Conservation (phyloP, 64 coral and sea anemone genomes). For the Stichodactyla helianthus region DNA sequence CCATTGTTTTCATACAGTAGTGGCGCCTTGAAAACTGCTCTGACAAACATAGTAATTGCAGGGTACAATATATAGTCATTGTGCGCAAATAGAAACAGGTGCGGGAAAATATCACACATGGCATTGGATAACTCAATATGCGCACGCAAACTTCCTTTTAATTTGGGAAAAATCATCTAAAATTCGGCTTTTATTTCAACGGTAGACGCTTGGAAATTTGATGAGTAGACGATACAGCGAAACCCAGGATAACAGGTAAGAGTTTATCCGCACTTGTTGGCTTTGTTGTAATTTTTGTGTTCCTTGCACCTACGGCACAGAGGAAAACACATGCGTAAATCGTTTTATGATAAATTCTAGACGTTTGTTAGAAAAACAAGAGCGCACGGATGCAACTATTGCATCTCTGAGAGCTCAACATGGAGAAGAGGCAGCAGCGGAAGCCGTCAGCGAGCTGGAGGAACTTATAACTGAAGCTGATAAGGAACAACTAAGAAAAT, state of each 20-base stretch:
- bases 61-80: too few relatives aligned
- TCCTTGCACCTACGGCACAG: too few relatives aligned
- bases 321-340: too few relatives aligned
- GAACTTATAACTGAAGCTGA: conserved; percentile 78
- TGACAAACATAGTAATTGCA: too few relatives aligned
- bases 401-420: conserved; percentile 60
- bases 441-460: conserved; percentile 65
- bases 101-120: too few relatives aligned
- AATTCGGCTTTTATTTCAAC: not conserved
- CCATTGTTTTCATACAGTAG: too few relatives aligned
- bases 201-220: conserved; percentile 67
- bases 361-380: conserved; percentile 81
- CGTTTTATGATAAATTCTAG: conserved; percentile 16
- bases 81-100: too few relatives aligned
- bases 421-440: conserved; percentile 70
- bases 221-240: conserved; percentile 65
- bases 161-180: not conserved
- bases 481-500: conserved; percentile 74
- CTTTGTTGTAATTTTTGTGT: not conserved
- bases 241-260: conserved; percentile 57
- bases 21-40: too few relatives aligned
- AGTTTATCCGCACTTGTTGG: not conserved
- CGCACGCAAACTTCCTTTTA: not conserved
- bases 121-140: not conserved
- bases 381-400: conserved; percentile 78